A percentile compares a stretch with the other conserved stretches of the same genome.
These are phyloP conservation scores for Schrankia costaestrigalis DNA, from an alignment of 2,888 invertebrate genomes.

Conservation along the genomic window DNA sequence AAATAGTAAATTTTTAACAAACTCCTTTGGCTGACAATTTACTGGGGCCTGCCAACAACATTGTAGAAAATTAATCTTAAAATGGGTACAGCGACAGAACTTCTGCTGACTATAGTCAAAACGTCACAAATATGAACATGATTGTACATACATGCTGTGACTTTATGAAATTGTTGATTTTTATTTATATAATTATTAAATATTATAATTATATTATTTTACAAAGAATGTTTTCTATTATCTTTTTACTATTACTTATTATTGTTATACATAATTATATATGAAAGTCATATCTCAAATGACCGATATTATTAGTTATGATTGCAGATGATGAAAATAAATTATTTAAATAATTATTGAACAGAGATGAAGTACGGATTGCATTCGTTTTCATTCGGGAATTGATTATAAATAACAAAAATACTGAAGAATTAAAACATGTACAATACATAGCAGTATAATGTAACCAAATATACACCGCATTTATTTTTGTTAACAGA, in stretches of 20 bases:
- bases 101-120: conserved; percentile 41
- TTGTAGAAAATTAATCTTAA: conserved; percentile 52
- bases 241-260: conserved; percentile 37
- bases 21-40: conserved; percentile 27
- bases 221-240: conserved; percentile 50
- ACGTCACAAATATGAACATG: conserved; percentile 44
- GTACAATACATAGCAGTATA: conserved; percentile 38
- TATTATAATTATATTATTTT: conserved; percentile 44
- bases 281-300: conserved; percentile 65
- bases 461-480: conserved; percentile 32
- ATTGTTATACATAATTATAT: conserved; percentile 60
- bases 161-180: conserved; percentile 66
- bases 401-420: conserved; percentile 56
- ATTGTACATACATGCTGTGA: conserved; percentile 65
- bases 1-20: conserved; percentile 52
- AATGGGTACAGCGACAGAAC: conserved; percentile 62
- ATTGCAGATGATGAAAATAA: conserved; percentile 36
- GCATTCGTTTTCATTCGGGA: conserved; percentile 63
- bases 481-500: conserved; percentile 29
- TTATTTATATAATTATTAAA: conserved; percentile 35
- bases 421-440: conserved; percentile 30
- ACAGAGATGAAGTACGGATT: conserved; percentile 41
- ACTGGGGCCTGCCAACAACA: conserved; percentile 54
- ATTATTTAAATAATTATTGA: conserved; percentile 17
- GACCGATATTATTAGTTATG: conserved; percentile 55